phyloP scores from a whole-genome alignment of 2,113 vertebrate genomes.

The Melanerpes aurifrons region DNA sequence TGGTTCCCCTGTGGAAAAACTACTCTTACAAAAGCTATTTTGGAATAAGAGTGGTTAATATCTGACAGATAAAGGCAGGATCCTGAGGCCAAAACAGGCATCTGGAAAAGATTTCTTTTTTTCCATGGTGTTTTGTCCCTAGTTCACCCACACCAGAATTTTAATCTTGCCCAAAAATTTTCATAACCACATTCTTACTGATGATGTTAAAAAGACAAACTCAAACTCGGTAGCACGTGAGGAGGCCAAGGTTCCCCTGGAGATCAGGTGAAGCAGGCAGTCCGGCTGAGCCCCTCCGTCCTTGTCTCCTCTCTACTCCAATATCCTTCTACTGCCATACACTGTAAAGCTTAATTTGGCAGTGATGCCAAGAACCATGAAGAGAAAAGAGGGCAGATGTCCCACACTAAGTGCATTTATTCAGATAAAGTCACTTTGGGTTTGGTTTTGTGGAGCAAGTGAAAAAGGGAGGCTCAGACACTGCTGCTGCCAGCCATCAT shows the following conservation, averaged over 20 bases:
- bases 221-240: background rate
- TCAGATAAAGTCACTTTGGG: background rate
- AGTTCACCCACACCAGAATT: background rate
- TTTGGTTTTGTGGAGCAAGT: background rate
- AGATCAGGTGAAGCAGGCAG: background rate
- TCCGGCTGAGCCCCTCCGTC: background rate
- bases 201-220: background rate
- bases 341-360: background rate
- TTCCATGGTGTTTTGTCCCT: background rate
- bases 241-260: background rate
- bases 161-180: slow-evolving; percentile 11
- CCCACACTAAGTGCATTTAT: background rate
- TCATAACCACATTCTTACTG: background rate
- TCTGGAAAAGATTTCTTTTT: background rate
- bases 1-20: background rate
- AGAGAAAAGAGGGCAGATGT: background rate
- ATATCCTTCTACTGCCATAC: background rate
- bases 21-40: background rate
- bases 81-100: background rate
- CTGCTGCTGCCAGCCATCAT: background rate
- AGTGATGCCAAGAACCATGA: background rate
- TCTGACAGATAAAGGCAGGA: background rate
- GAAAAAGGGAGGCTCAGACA: background rate
- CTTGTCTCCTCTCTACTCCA: background rate
- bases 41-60: background rate